Conservation (phyloP, 2,797 vertebrate genomes). For the Clarias fuscus region DNA sequence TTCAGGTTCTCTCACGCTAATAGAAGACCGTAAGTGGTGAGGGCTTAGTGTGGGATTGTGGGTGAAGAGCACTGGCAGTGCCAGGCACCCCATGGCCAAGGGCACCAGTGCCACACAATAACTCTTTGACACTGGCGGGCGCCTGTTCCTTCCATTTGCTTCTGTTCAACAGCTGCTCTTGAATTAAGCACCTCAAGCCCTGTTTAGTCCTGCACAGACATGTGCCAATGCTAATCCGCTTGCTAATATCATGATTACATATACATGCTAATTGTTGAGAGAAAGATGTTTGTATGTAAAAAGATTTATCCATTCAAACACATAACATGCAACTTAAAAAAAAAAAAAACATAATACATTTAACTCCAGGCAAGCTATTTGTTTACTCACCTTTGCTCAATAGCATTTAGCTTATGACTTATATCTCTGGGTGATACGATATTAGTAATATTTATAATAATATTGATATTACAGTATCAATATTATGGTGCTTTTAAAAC, state of each 20-base stretch:
- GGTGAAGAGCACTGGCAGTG: conserved; percentile 43
- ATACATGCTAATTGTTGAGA: background rate
- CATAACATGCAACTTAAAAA: background rate
- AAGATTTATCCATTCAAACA: background rate
- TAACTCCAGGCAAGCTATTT: background rate
- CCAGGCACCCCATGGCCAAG: conserved; percentile 44
- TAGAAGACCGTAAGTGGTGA: conserved; percentile 13
- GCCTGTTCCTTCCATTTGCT: conserved; percentile 21
- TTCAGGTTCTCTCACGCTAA: conserved; percentile 2
- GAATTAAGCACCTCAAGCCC: conserved; percentile 7
- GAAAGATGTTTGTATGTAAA: background rate
- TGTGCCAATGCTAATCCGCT: conserved; percentile 12
- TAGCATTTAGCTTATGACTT: background rate
- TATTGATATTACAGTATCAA: background rate
- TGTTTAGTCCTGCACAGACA: background rate
- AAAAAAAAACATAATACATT: background rate
- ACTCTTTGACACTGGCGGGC: conserved; percentile 40
- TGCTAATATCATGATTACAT: background rate
- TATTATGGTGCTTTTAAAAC: background rate
- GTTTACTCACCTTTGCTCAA: background rate
- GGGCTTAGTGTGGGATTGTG: conserved; percentile 37
- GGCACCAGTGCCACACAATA: conserved; percentile 42
- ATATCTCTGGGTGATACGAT: background rate
- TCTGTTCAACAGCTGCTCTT: conserved; percentile 43
- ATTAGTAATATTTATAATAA: background rate